These are phyloP conservation scores for Rhodeus uyekii DNA, from an alignment of 2,797 vertebrate species.

Conservation along the genomic window DNA sequence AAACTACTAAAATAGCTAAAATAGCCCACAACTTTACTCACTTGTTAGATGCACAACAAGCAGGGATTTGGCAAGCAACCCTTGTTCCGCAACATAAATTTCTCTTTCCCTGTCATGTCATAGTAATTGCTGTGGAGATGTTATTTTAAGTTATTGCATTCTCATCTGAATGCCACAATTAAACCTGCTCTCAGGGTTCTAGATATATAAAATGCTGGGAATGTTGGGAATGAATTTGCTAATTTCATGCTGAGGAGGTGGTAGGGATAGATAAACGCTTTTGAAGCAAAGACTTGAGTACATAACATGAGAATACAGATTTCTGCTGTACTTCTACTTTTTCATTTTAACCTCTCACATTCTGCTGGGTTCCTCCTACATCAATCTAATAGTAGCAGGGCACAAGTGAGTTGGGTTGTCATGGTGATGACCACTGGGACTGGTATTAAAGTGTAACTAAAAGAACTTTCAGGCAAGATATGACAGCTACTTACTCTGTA, in stretches of 20 bases:
- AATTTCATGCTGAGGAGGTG: constrained; percentile 62
- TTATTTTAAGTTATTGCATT: constrained; percentile 61
- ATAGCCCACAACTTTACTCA: constrained; percentile 40
- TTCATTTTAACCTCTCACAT: constrained; percentile 23
- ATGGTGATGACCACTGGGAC: constrained; percentile 44
- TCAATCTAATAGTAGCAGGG: constrained; percentile 23
- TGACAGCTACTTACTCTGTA: not conserved
- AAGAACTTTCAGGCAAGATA: constrained; percentile 5
- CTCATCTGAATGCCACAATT: constrained; percentile 71
- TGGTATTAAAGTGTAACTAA: not conserved
- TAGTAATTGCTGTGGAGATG: constrained; percentile 60
- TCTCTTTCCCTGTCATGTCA: constrained; percentile 32
- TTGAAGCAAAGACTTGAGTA: constrained; percentile 62
- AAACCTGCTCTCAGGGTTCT: constrained; percentile 61
- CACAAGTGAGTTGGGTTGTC: constrained; percentile 31
- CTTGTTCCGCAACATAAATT: constrained; percentile 27
- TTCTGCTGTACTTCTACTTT: not conserved
- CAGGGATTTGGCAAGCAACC: constrained; percentile 8
- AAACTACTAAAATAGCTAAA: constrained; percentile 22
- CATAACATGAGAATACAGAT: constrained; percentile 4
- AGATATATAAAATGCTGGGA: constrained; percentile 19
- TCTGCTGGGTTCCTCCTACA: not conserved
- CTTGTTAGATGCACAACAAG: constrained; percentile 15
- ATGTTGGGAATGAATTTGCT: constrained; percentile 62
- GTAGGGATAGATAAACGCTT: constrained; percentile 54